Percentiles rank a stretch among this genome's conserved stretches.
phyloP scores from a whole-genome alignment of 1,140 invertebrate species.

The Temnothorax longispinosus region DNA sequence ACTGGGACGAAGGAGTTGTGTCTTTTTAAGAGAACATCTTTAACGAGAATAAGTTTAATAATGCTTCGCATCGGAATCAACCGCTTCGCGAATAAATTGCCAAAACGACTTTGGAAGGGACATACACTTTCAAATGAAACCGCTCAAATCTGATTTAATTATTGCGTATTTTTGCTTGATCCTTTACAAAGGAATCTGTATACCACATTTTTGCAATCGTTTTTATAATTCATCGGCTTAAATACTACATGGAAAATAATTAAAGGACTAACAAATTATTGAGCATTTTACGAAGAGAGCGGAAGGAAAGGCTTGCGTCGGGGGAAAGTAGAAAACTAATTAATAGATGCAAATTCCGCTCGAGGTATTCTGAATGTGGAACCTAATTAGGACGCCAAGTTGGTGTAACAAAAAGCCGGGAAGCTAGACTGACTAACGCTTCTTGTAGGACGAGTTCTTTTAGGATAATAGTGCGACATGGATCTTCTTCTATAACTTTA shows the following conservation, averaged over 20 bases:
- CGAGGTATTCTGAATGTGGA: slow-evolving; percentile 32
- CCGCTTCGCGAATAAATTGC: background rate
- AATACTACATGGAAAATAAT: background rate
- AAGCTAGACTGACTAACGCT: background rate
- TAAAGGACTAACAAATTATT: background rate
- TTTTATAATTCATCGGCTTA: background rate
- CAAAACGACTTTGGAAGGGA: background rate
- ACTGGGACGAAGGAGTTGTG: too few species aligned
- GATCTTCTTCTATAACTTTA: slow-evolving; percentile 18
- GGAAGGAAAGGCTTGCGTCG: background rate
- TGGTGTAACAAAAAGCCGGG: slow-evolving; percentile 37
- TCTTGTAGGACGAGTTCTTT: slow-evolving; percentile 6
- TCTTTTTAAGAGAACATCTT: background rate
- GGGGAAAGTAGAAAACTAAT: slow-evolving; percentile 18
- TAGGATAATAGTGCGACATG: slow-evolving; percentile 14
- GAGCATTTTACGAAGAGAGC: background rate
- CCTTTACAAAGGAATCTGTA: background rate
- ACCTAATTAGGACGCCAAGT: slow-evolving; percentile 50
- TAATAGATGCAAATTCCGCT: slow-evolving; percentile 33
- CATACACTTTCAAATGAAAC: background rate
- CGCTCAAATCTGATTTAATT: background rate
- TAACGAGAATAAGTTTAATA: slow-evolving; percentile 23
- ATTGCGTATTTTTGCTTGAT: background rate
- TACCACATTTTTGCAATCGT: background rate
- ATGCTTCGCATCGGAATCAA: background rate